Evolutionary conservation across 2,797 vertebrate genomes (phyloP), one percentile per base, ranked within the genome.

Genomic region (Zonotrichia albicollis): DNA sequence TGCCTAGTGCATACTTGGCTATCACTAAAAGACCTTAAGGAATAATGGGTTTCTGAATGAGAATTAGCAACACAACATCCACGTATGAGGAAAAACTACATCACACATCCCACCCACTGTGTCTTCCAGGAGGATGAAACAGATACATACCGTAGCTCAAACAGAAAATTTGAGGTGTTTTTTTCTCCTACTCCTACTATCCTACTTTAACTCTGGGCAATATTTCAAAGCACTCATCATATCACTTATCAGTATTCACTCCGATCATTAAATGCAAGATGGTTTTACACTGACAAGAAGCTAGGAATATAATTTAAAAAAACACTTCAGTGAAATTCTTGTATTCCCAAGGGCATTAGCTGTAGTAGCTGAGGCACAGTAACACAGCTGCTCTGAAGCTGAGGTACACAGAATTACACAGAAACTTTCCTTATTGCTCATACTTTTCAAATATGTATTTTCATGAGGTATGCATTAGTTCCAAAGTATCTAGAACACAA

Each of bases 11-110:
- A 89, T 61, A 87, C 48, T 95, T 91, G 89, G 79, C 85, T 64
- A 74, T 57, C 45, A 27, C 45, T 79, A 55, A 65, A 90, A 93
- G 83, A 97, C 83, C 83, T 91, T 92, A 78, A 91, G 53, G 43
- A 93, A 68, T 90, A 93, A 87, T 51, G 67, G 71, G 11, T 19
- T 91, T 90, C 85, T 82, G 67, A 84, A 90, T 50, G 83, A 84
- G 55, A 78, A 73, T 67, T 88, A 83, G 66, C 83, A 94, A 76
- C 42, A 71, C 21, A 72, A 82, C 1, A 0, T 45, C 60, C 83
- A 82, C 0, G 0, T 20, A 46, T 0, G 3, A 90, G 67, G 36
- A 84, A 50, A 60, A 93, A 67, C 34, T 27, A 76, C 4, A 5
- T 13, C 34, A 82, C 36, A 65, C 27, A 79, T 74, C 64, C 77